A percentile compares a stretch with the other conserved stretches of the same genome.
Conservation (phyloP, 2,888 invertebrate species). For the Brachypalpus laphriformis region DNA sequence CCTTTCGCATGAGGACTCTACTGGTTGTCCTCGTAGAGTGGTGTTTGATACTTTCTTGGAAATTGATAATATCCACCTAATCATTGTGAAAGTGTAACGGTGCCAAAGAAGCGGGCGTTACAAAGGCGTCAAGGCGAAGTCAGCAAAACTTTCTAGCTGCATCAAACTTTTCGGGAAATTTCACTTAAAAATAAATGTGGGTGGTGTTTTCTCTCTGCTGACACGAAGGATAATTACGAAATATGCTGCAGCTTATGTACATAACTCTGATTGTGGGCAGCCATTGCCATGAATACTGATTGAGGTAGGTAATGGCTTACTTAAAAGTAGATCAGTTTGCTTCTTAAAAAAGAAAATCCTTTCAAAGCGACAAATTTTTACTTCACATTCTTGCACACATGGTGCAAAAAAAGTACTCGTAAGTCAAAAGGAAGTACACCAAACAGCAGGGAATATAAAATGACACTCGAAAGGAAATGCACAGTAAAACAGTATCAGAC, state of each 20-base stretch:
- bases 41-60: background rate
- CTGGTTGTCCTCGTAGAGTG: background rate
- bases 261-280: background rate
- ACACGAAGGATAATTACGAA: constrained; percentile 7
- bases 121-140: background rate
- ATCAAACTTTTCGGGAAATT: background rate
- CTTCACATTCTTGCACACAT: background rate
- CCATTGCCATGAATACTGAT: background rate
- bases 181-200: background rate
- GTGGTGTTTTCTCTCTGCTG: background rate
- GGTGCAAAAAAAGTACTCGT: background rate
- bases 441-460: background rate
- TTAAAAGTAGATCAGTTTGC: background rate
- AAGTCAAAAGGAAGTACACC: background rate
- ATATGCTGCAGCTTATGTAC: background rate
- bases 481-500: background rate
- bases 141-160: constrained; percentile 7
- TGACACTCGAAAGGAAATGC: background rate
- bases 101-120: background rate
- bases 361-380: background rate
- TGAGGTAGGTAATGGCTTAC: background rate
- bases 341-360: background rate
- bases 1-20: background rate
- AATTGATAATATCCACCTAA: constrained; percentile 16
- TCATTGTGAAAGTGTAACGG: constrained; percentile 4